These are phyloP conservation scores for Bicyclus anynana DNA, from an alignment of 1,140 invertebrate genomes.

Conservation along the genomic window DNA sequence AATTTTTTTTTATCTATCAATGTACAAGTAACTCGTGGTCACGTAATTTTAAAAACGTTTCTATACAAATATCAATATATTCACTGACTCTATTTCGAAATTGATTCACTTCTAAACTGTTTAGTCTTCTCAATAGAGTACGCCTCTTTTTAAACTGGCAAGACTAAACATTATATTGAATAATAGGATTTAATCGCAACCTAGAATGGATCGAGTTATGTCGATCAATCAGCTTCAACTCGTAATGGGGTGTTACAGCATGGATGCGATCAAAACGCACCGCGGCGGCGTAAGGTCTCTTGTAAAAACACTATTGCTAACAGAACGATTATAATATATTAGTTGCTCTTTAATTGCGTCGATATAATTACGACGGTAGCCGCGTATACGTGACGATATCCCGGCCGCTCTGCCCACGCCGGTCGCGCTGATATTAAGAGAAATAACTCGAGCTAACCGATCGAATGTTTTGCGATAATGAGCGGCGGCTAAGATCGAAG, in stretches of 20 bases:
- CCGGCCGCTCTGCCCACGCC: constrained; percentile 55
- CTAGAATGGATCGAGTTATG: constrained; percentile 31
- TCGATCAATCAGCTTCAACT: constrained; percentile 17
- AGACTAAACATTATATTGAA: neutral
- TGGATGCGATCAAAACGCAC: constrained; percentile 47
- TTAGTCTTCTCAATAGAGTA: no score
- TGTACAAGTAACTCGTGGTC: no score
- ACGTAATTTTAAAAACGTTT: no score
- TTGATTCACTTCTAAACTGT: no score
- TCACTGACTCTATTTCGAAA: no score
- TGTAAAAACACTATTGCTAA: constrained; percentile 66
- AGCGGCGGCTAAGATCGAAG: constrained; percentile 64
- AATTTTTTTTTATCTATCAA: no score
- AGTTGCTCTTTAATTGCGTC: constrained; percentile 69
- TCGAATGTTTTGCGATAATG: constrained; percentile 73
- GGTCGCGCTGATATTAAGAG: constrained; percentile 62
- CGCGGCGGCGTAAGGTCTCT: constrained; percentile 52
- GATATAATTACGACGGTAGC: constrained; percentile 70
- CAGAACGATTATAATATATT: constrained; percentile 76
- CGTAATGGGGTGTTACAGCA: constrained; percentile 52
- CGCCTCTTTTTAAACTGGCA: neutral
- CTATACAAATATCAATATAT: no score
- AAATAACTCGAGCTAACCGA: constrained; percentile 68
- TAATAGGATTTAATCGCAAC: constrained; percentile 11
- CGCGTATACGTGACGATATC: constrained; percentile 72